A percentile compares a stretch with the other conserved stretches of the same genome.
These are phyloP conservation scores for Phacellophora camtschatica DNA, from an alignment of 30 jellyfish, hydroid and myxozoan species.

Conservation along the genomic window DNA sequence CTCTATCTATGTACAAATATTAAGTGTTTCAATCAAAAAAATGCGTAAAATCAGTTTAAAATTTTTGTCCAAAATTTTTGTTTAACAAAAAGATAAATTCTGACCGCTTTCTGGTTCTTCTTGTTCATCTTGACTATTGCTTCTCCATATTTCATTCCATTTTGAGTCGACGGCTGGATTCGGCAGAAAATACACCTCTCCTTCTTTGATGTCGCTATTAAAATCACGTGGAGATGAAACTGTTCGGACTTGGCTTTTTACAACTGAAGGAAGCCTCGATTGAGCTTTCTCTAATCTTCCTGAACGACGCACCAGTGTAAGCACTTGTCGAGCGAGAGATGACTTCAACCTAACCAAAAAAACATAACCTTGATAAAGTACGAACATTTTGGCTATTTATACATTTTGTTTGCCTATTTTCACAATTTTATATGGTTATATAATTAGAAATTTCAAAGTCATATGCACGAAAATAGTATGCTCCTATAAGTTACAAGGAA, in stretches of 20 bases:
- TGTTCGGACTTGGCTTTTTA: conserved; percentile 45
- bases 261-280: conserved; percentile 51
- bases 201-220: conserved; percentile 36
- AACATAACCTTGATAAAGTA: too few relatives aligned
- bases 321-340: conserved; percentile 55
- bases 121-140: not conserved
- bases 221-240: conserved; percentile 80
- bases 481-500: too few relatives aligned
- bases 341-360: conserved; percentile 53
- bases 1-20: too few relatives aligned
- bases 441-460: too few relatives aligned
- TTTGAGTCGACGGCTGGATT: conserved; percentile 46
- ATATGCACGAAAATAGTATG: too few relatives aligned
- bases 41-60: too few relatives aligned
- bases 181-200: conserved; percentile 66
- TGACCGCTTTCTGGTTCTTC: not conserved
- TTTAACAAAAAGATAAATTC: not conserved
- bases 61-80: too few relatives aligned
- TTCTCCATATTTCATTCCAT: conserved; percentile 60
- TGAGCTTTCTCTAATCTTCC: conserved; percentile 60
- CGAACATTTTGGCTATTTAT: too few relatives aligned
- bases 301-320: conserved; percentile 90
- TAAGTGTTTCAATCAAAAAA: too few relatives aligned
- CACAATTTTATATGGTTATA: too few relatives aligned
- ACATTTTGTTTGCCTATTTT: too few relatives aligned